Percentiles rank a stretch among this genome's conserved stretches.
These are phyloP conservation scores for Telenomus remus DNA, from an alignment of 1,140 invertebrate genomes.

Conservation along the genomic window DNA sequence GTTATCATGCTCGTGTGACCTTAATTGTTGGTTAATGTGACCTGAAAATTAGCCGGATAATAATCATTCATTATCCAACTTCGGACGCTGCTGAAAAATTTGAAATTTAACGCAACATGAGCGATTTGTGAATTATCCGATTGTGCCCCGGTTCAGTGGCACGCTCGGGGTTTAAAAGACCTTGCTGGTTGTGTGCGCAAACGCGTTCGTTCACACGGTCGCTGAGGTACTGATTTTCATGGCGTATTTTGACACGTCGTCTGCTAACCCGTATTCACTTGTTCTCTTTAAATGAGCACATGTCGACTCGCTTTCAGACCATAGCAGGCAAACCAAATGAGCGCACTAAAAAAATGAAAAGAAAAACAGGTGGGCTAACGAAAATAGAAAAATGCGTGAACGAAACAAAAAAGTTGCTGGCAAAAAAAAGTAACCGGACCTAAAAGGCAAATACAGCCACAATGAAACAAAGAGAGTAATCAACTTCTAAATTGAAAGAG, in stretches of 20 bases:
- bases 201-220: conserved; percentile 41
- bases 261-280: conserved; percentile 52
- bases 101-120: background rate
- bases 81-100: conserved; percentile 1
- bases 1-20: conserved; percentile 15
- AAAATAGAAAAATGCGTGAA: conserved; percentile 7
- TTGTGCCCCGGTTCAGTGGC: conserved; percentile 15
- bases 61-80: conserved; percentile 29
- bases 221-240: conserved; percentile 47
- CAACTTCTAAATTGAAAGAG: conserved; percentile 37
- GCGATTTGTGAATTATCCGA: conserved; percentile 11
- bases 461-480: conserved; percentile 47
- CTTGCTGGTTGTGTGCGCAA: conserved; percentile 23
- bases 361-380: conserved; percentile 19
- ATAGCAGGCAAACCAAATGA: conserved; percentile 44
- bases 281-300: conserved; percentile 50
- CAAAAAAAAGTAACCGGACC: conserved; percentile 4
- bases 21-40: conserved; percentile 31
- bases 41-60: conserved; percentile 1
- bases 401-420: background rate
- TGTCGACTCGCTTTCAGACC: conserved; percentile 36
- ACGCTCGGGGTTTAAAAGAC: conserved; percentile 30
- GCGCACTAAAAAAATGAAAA: conserved; percentile 25
- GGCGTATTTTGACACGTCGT: conserved; percentile 54
- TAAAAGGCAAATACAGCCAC: conserved; percentile 22